A percentile compares a stretch with the other conserved stretches of the same genome.
phyloP scores from a whole-genome alignment of 2,113 vertebrate genomes.

The Amia ocellicauda region DNA sequence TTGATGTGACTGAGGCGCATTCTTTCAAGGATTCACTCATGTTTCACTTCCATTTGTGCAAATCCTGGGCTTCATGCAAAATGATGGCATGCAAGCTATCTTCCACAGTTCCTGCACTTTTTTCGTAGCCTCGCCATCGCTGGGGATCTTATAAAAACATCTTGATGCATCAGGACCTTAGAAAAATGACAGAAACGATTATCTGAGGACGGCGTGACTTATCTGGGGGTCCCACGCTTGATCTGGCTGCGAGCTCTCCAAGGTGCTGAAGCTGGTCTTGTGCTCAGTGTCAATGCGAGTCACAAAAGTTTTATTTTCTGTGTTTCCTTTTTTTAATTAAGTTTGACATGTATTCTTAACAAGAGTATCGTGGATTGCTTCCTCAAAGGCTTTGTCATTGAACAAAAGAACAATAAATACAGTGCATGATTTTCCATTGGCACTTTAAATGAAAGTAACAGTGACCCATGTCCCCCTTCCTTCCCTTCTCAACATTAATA shows the following conservation, averaged over 20 bases:
- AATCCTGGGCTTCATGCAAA: conserved; percentile 17
- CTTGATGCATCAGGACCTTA: not conserved
- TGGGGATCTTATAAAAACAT: conserved; percentile 5
- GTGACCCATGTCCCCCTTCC: too few species aligned
- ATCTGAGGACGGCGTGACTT: not conserved
- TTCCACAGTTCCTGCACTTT: not conserved
- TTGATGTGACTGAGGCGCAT: conserved; percentile 30
- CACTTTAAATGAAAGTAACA: too few species aligned
- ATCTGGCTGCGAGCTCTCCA: conserved; percentile 4
- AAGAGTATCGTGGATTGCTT: too few species aligned
- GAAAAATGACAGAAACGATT: conserved; percentile 1
- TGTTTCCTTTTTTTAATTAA: too few species aligned
- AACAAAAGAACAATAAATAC: too few species aligned
- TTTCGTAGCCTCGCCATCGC: not conserved
- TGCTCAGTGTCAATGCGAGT: not conserved
- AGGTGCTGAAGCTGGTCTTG: conserved; percentile 16
- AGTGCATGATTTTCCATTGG: too few species aligned
- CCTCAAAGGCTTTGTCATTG: too few species aligned
- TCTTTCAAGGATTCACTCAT: conserved; percentile 24
- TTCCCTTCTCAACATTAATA: too few species aligned
- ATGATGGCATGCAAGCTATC: conserved; percentile 14
- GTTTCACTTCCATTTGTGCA: conserved; percentile 11
- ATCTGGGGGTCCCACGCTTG: not conserved
- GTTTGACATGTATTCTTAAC: too few species aligned
- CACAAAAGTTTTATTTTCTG: too few species aligned